Base-by-base conservation (phyloP, 1,140 invertebrate genomes). In the Rhagoletis pomonella region DNA sequence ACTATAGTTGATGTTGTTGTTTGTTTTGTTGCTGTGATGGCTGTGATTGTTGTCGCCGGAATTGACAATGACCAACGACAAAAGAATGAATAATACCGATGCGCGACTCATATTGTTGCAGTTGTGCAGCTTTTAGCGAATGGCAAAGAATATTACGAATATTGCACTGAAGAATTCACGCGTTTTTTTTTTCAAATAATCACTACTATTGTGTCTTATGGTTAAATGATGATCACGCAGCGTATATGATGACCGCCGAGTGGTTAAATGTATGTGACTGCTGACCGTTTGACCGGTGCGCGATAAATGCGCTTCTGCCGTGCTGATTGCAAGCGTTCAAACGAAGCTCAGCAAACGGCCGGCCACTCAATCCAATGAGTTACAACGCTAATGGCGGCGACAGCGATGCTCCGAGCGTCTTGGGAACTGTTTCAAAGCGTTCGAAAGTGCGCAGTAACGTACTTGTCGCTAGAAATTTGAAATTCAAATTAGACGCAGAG, bases 51-150 rank as follows among this genome's bases (percentile, higher is more conserved):
- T 88, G 50, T 87, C 73, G 87, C 91, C 91, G 87, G 91, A 91
- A 87, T 91, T 91, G 88, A 91, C 91, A 88, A 89, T 91, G 88
- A 88, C 89, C 90, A 91, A 60, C 67, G 89, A 89, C 29, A 90
- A 47, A 85, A 91, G 89, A 87, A 90, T 87, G 64, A 89, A 62
- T 58, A 90, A 65, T 14, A 91, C 69, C 81, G 90, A 89, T 67
- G 89, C 58, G 55, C 90, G 91, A 86, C 90, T 86, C 91, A 91
- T 29, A 29, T 91, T 88, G 60, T 91, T n/a, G 47, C 19, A 88
- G 89, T 88, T 86, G 87, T 64, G 62, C 17, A 64, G 9, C 4
- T 44, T 50, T 19, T 55, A 55, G 50, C 50, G 50, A 3, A 55
- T 55, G 50, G 60, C n/a, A 14, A 1, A 62, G 4, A 14, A 62